Conservation (phyloP, 1,140 invertebrate genomes). For the Amyelois transitella region DNA sequence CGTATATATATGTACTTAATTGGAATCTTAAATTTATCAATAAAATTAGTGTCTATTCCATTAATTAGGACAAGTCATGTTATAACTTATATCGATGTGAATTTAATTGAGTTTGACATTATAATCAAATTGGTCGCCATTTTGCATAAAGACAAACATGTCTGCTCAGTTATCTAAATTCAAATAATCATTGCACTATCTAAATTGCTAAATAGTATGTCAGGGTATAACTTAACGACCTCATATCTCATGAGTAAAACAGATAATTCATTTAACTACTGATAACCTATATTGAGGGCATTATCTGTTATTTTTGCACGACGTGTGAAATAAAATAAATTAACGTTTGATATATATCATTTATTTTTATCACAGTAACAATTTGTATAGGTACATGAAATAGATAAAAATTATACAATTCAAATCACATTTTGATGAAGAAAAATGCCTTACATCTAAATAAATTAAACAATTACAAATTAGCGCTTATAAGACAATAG, state of each 20-base stretch:
- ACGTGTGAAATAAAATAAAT: not conserved
- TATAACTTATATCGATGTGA: not conserved
- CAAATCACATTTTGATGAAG: no score
- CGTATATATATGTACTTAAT: no score
- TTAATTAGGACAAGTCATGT: not conserved
- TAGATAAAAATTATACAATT: no score
- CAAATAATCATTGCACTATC: slow-evolving; percentile 4
- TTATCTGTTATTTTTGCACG: not conserved
- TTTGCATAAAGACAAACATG: not conserved
- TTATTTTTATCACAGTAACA: not conserved
- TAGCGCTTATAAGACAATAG: not conserved
- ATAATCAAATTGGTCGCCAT: not conserved
- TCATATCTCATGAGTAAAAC: slow-evolving; percentile 11
- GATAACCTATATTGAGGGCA: not conserved
- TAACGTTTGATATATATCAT: not conserved
- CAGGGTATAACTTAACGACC: slow-evolving; percentile 18
- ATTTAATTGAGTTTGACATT: not conserved
- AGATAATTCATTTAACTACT: slow-evolving; percentile 9
- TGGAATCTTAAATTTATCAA: not conserved
- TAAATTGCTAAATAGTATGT: slow-evolving; percentile 20
- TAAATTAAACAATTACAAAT: not conserved
- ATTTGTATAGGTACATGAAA: no score
- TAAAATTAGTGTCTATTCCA: no score
- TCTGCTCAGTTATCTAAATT: slow-evolving; percentile 9
- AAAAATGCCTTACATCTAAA: no score